These are phyloP conservation scores for Drosophila takahashii DNA, from an alignment of 1,140 invertebrate species.

Conservation along the genomic window DNA sequence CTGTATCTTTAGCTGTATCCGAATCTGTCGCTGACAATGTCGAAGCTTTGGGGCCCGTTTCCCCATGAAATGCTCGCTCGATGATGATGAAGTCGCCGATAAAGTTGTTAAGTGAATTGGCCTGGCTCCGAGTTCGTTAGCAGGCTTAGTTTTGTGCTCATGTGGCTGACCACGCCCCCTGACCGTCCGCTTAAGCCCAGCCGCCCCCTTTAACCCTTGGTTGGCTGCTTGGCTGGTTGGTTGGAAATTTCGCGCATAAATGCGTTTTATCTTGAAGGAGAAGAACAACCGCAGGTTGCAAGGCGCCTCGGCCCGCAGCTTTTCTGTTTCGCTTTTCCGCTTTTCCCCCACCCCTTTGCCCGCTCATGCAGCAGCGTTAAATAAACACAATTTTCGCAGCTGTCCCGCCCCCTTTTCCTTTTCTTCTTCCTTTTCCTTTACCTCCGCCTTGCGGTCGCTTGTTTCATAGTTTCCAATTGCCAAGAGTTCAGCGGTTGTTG, in stretches of 20 bases:
- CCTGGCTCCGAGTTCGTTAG: constrained; percentile 42
- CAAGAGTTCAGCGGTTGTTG: constrained; percentile 48
- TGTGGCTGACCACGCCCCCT: constrained; percentile 16
- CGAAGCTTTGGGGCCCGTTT: constrained; percentile 12
- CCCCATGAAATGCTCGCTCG: constrained; percentile 6
- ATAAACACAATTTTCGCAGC: constrained; percentile 74
- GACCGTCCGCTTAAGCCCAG: background rate
- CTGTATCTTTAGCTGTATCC: constrained; percentile 5
- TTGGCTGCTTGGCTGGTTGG: constrained; percentile 4
- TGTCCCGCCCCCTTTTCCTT: background rate
- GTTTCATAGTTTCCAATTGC: constrained; percentile 68
- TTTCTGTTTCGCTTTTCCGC: constrained; percentile 5
- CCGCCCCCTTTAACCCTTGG: background rate
- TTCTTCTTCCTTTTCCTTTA: background rate
- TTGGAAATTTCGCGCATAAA: constrained; percentile 52
- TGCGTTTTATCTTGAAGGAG: constrained; percentile 38
- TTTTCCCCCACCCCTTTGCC: constrained; percentile 1
- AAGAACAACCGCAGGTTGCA: constrained; percentile 36
- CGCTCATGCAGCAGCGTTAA: constrained; percentile 53
- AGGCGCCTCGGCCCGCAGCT: constrained; percentile 30
- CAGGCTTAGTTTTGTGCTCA: constrained; percentile 42
- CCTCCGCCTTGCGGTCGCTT: constrained; percentile 51
- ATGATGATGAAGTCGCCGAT: constrained; percentile 53
- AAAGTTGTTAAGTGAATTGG: constrained; percentile 79
- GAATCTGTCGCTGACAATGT: constrained; percentile 30